A percentile compares a stretch with the other conserved stretches of the same genome.
Evolutionary conservation across 2,888 invertebrate species (phyloP).

Genomic region (Torymus tubicola): DNA sequence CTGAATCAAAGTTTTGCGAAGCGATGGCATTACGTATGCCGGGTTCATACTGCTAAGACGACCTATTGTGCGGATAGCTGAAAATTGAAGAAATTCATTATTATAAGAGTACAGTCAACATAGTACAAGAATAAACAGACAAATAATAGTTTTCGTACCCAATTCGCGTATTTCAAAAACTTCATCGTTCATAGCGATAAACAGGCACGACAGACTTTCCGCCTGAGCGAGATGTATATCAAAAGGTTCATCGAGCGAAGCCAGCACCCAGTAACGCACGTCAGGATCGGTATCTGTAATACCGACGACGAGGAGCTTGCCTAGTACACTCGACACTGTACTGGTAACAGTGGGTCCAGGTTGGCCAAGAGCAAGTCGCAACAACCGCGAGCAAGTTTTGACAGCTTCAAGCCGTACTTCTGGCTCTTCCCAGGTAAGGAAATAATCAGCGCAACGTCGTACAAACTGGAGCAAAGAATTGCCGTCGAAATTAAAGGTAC

Average conservation of each 20-base stretch:
- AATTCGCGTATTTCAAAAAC: conserved; percentile 96
- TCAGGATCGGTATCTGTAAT: conserved; percentile 97
- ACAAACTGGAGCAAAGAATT: conserved; percentile 95
- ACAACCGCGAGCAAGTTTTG: conserved; percentile 91
- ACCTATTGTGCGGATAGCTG: conserved; percentile 94
- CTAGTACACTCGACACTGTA: conserved; percentile 93
- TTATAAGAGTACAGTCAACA: too few species aligned
- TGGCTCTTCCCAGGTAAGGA: conserved; percentile 92
- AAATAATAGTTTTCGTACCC: conserved; percentile 21
- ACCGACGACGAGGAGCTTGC: conserved; percentile 93
- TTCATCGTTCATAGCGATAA: conserved; percentile 97
- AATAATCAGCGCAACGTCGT: conserved; percentile 93
- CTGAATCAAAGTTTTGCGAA: conserved; percentile 94
- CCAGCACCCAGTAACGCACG: conserved; percentile 94
- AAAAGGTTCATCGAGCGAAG: conserved; percentile 93
- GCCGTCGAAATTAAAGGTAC: conserved; percentile 93
- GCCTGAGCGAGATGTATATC: conserved; percentile 97
- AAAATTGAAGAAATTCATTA: too few species aligned
- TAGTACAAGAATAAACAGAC: too few species aligned
- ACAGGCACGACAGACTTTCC: conserved; percentile 94
- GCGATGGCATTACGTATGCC: conserved; percentile 97
- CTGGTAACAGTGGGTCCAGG: conserved; percentile 90
- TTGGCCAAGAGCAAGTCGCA: conserved; percentile 88
- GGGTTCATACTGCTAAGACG: conserved; percentile 96
- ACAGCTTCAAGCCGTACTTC: conserved; percentile 96